phyloP scores from a whole-genome alignment of 1,140 invertebrate species.

The Hycleus phaleratus region DNA sequence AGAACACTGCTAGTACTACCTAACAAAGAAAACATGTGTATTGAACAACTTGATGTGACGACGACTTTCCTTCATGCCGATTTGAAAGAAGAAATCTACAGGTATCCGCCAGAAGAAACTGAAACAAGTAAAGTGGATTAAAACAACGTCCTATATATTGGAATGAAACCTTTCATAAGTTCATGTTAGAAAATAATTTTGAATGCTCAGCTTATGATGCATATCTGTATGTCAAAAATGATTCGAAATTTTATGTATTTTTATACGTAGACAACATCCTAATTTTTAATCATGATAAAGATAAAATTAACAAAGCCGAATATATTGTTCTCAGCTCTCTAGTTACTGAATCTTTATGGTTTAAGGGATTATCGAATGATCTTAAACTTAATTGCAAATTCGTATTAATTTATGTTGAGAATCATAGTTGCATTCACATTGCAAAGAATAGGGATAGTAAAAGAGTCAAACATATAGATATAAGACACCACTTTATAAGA shows the following conservation, averaged over 20 bases:
- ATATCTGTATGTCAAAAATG: constrained; percentile 28
- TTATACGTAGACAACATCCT: constrained; percentile 34
- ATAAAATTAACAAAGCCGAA: constrained; percentile 22
- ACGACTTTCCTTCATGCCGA: constrained; percentile 42
- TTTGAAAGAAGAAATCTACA: constrained; percentile 41
- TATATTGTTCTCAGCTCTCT: constrained; percentile 35
- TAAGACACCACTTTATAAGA: constrained; percentile 35
- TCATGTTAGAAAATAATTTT: constrained; percentile 4
- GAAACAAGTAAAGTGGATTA: constrained; percentile 35
- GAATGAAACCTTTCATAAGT: constrained; percentile 30
- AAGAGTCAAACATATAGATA: constrained; percentile 36
- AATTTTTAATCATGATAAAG: constrained; percentile 22
- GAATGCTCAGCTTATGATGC: constrained; percentile 18
- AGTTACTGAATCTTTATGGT: neutral
- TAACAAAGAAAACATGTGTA: constrained; percentile 19
- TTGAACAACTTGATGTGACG: constrained; percentile 30
- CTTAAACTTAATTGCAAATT: constrained; percentile 18
- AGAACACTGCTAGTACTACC: constrained; percentile 37
- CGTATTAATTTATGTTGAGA: constrained; percentile 29
- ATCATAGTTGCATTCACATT: constrained; percentile 26
- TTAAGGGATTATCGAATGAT: neutral
- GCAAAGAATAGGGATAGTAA: constrained; percentile 26
- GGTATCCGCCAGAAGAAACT: constrained; percentile 35
- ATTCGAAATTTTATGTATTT: constrained; percentile 17
- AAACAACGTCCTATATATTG: constrained; percentile 37